Percentiles rank a stretch among this genome's conserved stretches.
phyloP scores from a whole-genome alignment of 1,140 invertebrate genomes.

The Lucilia sericata region DNA sequence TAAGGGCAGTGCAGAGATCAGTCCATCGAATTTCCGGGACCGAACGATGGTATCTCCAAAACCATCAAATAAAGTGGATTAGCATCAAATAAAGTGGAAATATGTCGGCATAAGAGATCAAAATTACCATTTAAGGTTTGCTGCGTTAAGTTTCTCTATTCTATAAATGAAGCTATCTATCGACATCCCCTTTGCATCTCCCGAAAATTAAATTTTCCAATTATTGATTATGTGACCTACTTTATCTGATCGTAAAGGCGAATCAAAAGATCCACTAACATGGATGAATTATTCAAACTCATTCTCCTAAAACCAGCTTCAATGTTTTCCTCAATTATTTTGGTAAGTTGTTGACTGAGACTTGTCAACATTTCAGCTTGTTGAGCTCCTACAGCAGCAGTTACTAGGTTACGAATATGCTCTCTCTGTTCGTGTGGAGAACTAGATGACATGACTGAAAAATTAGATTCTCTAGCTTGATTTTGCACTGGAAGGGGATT shows the following conservation, averaged over 20 bases:
- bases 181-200: background rate
- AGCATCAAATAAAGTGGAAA: slow-evolving; percentile 2
- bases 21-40: background rate
- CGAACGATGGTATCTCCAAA: slow-evolving; percentile 22
- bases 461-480: background rate
- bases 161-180: slow-evolving; percentile 38
- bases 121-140: slow-evolving; percentile 11
- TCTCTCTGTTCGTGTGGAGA: background rate
- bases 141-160: background rate
- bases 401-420: background rate
- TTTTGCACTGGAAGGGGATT: background rate
- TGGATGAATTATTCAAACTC: background rate
- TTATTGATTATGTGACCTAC: slow-evolving; percentile 24
- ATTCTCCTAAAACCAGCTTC: background rate
- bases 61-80: background rate
- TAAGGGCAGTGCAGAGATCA: slow-evolving; percentile 12
- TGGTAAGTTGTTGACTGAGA: background rate
- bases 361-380: background rate
- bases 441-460: background rate
- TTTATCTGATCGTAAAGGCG: background rate
- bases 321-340: background rate
- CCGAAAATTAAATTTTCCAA: slow-evolving; percentile 39
- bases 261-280: background rate
- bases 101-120: background rate
- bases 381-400: background rate